phyloP scores from a whole-genome alignment of 2,113 vertebrate species.

The Calyptomena viridis region DNA sequence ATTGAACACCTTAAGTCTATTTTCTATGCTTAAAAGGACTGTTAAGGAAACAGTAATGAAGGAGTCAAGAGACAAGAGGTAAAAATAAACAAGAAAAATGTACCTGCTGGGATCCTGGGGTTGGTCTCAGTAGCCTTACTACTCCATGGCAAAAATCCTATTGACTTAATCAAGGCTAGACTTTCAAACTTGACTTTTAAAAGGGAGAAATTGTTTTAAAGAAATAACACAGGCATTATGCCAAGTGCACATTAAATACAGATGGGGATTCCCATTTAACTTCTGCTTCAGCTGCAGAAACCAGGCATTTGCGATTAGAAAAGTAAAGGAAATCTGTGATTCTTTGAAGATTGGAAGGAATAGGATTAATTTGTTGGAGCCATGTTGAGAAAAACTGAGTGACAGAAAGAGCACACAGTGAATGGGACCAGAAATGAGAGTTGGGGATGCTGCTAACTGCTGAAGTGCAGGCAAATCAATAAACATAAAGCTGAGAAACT shows the following conservation, averaged over 20 bases:
- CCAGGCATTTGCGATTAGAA: background rate
- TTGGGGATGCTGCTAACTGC: background rate
- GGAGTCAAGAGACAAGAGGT: background rate
- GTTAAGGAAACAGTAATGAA: background rate
- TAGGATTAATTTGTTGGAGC: background rate
- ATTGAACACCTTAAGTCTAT: background rate
- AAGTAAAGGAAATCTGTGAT: background rate
- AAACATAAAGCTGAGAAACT: background rate
- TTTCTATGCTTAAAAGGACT: background rate
- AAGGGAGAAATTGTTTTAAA: conserved; percentile 19
- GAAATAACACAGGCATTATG: background rate
- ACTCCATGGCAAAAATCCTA: background rate
- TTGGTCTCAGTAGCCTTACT: background rate
- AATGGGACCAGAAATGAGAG: background rate
- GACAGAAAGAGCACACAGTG: background rate
- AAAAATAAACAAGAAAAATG: background rate
- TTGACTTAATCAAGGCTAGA: background rate
- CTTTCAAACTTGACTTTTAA: conserved; percentile 12
- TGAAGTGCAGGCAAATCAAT: background rate
- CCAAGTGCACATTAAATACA: conserved; percentile 13
- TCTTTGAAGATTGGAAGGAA: background rate
- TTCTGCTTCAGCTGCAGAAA: conserved; percentile 1
- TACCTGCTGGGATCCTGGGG: background rate
- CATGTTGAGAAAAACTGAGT: background rate
- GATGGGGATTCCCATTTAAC: conserved; percentile 22